A percentile compares a stretch with the other conserved stretches of the same genome.
These are phyloP conservation scores for Pegoplata infirma DNA, from an alignment of 2,888 invertebrate species.

Conservation along the genomic window DNA sequence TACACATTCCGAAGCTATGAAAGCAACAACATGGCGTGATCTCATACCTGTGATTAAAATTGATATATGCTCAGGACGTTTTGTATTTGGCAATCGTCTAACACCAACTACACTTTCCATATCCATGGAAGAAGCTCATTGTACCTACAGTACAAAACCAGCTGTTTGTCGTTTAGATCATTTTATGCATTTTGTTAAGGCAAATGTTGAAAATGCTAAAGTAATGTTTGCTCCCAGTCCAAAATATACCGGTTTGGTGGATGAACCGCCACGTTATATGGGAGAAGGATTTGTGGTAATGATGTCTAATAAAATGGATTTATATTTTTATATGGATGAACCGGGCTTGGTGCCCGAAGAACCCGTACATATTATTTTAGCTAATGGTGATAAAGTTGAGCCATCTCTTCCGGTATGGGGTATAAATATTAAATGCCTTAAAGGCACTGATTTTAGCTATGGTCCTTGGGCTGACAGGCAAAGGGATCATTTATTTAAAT, in stretches of 20 bases:
- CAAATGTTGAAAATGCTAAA: conserved; percentile 96
- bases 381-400: conserved; percentile 95
- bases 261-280: conserved; percentile 98
- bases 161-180: conserved; percentile 95
- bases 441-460: conserved; percentile 95
- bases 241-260: conserved; percentile 94
- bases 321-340: conserved; percentile 99
- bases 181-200: conserved; percentile 97
- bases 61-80: conserved; percentile 93
- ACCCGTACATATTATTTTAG: conserved; percentile 91
- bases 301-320: conserved; percentile 95
- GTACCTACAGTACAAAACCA: conserved; percentile 96
- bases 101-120: conserved; percentile 95
- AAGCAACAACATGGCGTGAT: conserved; percentile 95
- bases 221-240: conserved; percentile 97
- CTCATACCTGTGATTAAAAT: conserved; percentile 97
- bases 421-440: conserved; percentile 95
- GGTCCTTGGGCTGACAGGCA: conserved; percentile 99
- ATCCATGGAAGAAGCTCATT: conserved; percentile 95
- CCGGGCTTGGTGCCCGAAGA: conserved; percentile 93
- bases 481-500: conserved; percentile 94
- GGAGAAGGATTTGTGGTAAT: conserved; percentile 98
- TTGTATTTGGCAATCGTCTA: conserved; percentile 96
- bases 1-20: conserved; percentile 87
- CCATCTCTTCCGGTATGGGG: conserved; percentile 97